These are phyloP conservation scores for Cantharis nigra DNA, from an alignment of 2,888 invertebrate genomes.

Conservation along the genomic window DNA sequence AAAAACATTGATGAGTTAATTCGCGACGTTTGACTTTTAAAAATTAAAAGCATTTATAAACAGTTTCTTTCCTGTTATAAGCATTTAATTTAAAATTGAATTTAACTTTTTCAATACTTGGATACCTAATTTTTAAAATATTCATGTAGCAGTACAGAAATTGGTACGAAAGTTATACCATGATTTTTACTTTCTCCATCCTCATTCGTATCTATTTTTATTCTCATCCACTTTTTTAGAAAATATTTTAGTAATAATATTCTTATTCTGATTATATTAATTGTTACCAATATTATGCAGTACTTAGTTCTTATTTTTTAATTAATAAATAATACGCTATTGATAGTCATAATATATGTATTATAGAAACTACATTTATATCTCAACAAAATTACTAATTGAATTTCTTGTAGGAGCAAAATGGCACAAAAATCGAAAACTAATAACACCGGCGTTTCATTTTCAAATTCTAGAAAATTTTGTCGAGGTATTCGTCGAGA, in stretches of 20 bases:
- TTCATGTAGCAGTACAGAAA: neutral
- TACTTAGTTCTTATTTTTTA: too few species aligned
- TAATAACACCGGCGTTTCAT: constrained; percentile 47
- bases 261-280: too few species aligned
- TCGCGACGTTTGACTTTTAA: neutral
- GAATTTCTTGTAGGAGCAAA: constrained; percentile 31
- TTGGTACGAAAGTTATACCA: neutral
- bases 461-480: constrained; percentile 45
- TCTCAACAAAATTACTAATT: neutral
- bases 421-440: constrained; percentile 41
- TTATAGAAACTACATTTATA: neutral
- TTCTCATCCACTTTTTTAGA: too few species aligned
- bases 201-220: too few species aligned
- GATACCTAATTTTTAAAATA: neutral
- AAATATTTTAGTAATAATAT: too few species aligned
- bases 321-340: too few species aligned
- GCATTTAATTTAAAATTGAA: neutral
- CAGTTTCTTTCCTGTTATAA: neutral
- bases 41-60: neutral
- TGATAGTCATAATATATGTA: neutral
- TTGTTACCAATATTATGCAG: too few species aligned
- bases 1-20: neutral
- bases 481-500: constrained; percentile 42
- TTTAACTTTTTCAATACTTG: neutral
- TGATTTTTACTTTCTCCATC: neutral